phyloP scores from a whole-genome alignment of 2,888 invertebrate genomes.

The Yponomeuta sedellus region DNA sequence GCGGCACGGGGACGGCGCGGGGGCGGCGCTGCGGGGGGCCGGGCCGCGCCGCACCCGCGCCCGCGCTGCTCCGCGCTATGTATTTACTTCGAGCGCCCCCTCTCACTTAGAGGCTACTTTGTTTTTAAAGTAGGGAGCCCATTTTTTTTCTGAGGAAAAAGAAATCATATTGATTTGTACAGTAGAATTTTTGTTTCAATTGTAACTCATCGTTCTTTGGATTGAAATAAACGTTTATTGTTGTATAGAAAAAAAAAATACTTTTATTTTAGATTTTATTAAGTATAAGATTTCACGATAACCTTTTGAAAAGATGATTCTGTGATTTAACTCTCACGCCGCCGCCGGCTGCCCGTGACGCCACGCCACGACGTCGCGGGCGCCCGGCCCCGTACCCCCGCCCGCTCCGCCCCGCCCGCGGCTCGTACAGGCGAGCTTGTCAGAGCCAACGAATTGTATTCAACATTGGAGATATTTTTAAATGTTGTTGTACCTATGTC shows the following conservation, averaged over 20 bases:
- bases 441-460: slow-evolving; percentile 19
- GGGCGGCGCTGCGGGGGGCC: slow-evolving; percentile 27
- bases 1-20: slow-evolving; percentile 4
- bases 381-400: background rate
- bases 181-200: slow-evolving; percentile 64
- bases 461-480: slow-evolving; percentile 20
- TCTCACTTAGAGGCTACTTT: slow-evolving; percentile 29
- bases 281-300: background rate
- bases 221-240: slow-evolving; percentile 74
- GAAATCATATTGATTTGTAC: slow-evolving; percentile 64
- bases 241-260: slow-evolving; percentile 57
- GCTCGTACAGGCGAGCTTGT: background rate
- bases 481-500: slow-evolving; percentile 21
- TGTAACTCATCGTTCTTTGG: slow-evolving; percentile 73
- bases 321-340: background rate
- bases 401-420: background rate
- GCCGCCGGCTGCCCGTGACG: background rate
- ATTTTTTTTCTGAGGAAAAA: slow-evolving; percentile 47
- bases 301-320: background rate
- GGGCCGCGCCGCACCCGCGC: slow-evolving; percentile 70
- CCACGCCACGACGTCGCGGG: no score
- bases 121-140: slow-evolving; percentile 24
- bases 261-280: slow-evolving; percentile 41
- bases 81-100: slow-evolving; percentile 38
- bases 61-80: slow-evolving; percentile 28